A percentile compares a stretch with the other conserved stretches of the same genome.
Conservation (phyloP, 2,113 vertebrate genomes). For the Thermophis baileyi region DNA sequence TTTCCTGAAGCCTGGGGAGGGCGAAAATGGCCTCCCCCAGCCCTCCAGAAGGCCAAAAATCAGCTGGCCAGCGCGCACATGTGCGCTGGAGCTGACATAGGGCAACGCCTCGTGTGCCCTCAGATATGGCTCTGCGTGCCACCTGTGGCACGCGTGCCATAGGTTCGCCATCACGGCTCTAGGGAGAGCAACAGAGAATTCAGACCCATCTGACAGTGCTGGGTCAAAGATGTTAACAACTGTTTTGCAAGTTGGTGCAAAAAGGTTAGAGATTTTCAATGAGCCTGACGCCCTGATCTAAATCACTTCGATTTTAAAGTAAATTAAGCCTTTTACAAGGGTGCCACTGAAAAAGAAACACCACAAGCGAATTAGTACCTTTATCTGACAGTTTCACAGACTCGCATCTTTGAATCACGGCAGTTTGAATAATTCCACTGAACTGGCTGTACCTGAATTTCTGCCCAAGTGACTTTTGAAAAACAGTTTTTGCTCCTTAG, state of each 20-base stretch:
- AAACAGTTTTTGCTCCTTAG: not conserved
- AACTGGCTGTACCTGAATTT: not conserved
- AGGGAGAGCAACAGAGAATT: not conserved
- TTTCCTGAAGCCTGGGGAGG: too few relatives aligned
- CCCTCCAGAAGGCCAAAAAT: too few relatives aligned
- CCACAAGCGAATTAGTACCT: not conserved
- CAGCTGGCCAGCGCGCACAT: too few relatives aligned
- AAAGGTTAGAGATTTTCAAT: constrained; percentile 7
- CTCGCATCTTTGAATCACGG: not conserved
- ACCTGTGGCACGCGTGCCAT: too few relatives aligned
- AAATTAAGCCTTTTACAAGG: not conserved
- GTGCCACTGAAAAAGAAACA: not conserved
- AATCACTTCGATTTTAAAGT: not conserved
- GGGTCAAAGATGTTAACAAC: not conserved
- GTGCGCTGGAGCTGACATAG: too few relatives aligned
- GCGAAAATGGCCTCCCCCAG: too few relatives aligned
- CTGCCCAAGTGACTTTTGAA: not conserved
- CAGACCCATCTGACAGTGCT: not conserved
- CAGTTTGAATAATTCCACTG: not conserved
- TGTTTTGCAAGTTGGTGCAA: not conserved
- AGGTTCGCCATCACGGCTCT: too few relatives aligned
- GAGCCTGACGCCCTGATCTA: not conserved
- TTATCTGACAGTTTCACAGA: not conserved
- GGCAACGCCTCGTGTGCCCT: too few relatives aligned
- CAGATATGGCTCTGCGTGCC: too few relatives aligned